Conservation (phyloP, 1,140 invertebrate genomes). For the Nasonia giraulti region DNA sequence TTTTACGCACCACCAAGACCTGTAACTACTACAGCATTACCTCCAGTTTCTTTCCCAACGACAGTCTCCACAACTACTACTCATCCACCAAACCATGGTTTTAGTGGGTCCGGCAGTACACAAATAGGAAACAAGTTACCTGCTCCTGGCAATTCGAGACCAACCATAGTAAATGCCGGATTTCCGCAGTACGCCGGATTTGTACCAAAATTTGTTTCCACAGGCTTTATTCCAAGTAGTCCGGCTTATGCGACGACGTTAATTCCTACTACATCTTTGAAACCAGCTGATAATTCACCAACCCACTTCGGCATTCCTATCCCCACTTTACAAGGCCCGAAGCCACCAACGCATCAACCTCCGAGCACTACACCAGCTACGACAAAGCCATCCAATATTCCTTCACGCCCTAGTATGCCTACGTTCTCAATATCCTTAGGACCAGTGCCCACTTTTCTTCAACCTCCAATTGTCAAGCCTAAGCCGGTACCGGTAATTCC, state of each 20-base stretch:
- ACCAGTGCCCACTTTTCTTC: slow-evolving; percentile 55
- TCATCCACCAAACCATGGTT: slow-evolving; percentile 43
- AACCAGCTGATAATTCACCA: slow-evolving; percentile 56
- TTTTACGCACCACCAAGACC: slow-evolving; percentile 39
- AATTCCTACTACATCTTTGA: slow-evolving; percentile 48
- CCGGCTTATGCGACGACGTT: slow-evolving; percentile 58
- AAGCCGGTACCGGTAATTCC: slow-evolving; percentile 57
- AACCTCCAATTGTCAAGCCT: slow-evolving; percentile 26
- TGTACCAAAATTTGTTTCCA: slow-evolving; percentile 57
- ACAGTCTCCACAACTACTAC: neutral
- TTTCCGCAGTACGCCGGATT: slow-evolving; percentile 62
- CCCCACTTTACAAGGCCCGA: slow-evolving; percentile 53
- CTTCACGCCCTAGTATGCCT: slow-evolving; percentile 44
- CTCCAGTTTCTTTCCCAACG: slow-evolving; percentile 15
- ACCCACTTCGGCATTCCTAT: slow-evolving; percentile 69
- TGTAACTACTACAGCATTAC: slow-evolving; percentile 48
- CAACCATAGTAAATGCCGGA: slow-evolving; percentile 17
- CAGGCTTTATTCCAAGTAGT: slow-evolving; percentile 44
- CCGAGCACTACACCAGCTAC: neutral
- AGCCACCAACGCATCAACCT: slow-evolving; percentile 27
- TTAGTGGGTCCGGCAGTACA: slow-evolving; percentile 45
- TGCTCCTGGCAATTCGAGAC: slow-evolving; percentile 19
- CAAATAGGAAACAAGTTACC: slow-evolving; percentile 48
- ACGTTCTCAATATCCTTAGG: slow-evolving; percentile 57
- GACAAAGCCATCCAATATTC: neutral